Conservation (phyloP, 2,888 invertebrate species). For the Heliconius erato region DNA sequence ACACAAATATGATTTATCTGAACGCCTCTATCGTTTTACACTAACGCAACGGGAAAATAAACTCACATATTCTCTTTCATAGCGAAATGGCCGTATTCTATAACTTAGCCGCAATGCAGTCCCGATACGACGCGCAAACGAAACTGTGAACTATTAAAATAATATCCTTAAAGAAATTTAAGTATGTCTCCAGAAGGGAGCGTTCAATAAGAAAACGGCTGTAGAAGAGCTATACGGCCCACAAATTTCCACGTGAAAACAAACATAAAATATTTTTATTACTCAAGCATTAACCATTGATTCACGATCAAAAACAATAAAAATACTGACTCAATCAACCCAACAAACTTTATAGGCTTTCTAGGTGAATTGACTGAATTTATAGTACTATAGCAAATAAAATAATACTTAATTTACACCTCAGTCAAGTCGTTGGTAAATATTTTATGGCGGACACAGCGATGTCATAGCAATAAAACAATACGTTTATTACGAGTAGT, state of each 20-base stretch:
- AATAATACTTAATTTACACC: constrained; percentile 81
- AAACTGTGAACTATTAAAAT: constrained; percentile 55
- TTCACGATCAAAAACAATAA: constrained; percentile 84
- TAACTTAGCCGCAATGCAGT: constrained; percentile 37
- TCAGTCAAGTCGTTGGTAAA: constrained; percentile 56
- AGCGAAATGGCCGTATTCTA: constrained; percentile 23
- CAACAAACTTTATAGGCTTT: constrained; percentile 79
- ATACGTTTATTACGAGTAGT: constrained; percentile 30
- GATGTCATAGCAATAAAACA: constrained; percentile 33
- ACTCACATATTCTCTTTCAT: background rate
- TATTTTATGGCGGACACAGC: constrained; percentile 27
- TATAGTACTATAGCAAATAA: constrained; percentile 76
- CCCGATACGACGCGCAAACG: constrained; percentile 25
- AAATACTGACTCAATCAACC: constrained; percentile 86
- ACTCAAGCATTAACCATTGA: constrained; percentile 85
- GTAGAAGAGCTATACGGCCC: constrained; percentile 80
- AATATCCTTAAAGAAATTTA: constrained; percentile 68
- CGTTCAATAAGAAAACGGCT: constrained; percentile 76
- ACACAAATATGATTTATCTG: background rate
- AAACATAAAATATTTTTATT: constrained; percentile 85
- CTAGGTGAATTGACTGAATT: constrained; percentile 81
- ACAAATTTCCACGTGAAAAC: constrained; percentile 84
- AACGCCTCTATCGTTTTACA: constrained; percentile 11
- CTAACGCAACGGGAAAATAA: background rate
- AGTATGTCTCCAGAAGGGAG: constrained; percentile 68